These are phyloP conservation scores for Scaptomyza montana DNA, from an alignment of 1,140 invertebrate species.

Conservation along the genomic window DNA sequence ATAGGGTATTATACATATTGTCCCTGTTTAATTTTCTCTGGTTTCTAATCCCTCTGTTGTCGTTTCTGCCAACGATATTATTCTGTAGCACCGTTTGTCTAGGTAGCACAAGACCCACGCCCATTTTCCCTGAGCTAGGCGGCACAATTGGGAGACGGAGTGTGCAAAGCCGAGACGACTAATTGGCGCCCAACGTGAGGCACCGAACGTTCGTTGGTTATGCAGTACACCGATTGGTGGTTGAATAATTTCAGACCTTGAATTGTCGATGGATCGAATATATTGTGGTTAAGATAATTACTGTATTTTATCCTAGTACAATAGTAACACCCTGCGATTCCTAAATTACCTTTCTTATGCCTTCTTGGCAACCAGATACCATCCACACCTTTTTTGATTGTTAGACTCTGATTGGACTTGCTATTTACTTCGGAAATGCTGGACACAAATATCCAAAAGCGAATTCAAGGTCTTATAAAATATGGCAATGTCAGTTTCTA, in stretches of 20 bases:
- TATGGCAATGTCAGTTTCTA: too few relatives aligned
- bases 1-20: too few relatives aligned
- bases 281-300: not conserved
- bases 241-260: not conserved
- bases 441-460: too few relatives aligned
- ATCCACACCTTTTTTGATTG: not conserved
- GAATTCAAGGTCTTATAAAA: too few relatives aligned
- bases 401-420: not conserved
- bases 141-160: not conserved
- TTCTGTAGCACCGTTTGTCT: not conserved
- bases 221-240: not conserved
- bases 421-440: not conserved
- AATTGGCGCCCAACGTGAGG: not conserved
- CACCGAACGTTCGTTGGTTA: not conserved
- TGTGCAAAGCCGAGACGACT: not conserved
- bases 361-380: not conserved
- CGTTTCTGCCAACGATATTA: not conserved
- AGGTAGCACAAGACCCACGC: too few relatives aligned
- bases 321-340: not conserved
- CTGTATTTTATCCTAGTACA: not conserved
- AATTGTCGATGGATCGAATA: not conserved
- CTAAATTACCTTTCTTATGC: not conserved
- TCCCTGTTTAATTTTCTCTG: too few relatives aligned
- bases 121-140: slow-evolving; percentile 1
- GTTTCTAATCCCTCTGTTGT: not conserved